These are phyloP conservation scores for Castor canadensis DNA, from an alignment of 2,113 vertebrate species.

Conservation along the genomic window DNA sequence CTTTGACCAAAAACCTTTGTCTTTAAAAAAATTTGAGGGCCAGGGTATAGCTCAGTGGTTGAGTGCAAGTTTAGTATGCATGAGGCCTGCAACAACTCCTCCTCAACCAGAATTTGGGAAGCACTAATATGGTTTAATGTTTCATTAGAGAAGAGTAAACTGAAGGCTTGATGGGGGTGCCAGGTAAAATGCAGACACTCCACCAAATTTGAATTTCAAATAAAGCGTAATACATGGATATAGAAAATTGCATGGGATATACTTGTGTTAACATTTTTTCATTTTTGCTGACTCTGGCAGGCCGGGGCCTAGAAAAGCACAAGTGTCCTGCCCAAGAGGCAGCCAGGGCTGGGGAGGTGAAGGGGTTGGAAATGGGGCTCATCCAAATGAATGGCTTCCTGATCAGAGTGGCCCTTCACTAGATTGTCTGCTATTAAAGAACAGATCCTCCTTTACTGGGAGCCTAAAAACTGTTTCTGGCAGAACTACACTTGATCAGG, in stretches of 20 bases:
- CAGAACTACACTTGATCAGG: not conserved
- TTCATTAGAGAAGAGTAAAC: not conserved
- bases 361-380: not conserved
- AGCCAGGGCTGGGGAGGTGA: too few relatives aligned
- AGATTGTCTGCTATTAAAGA: not conserved
- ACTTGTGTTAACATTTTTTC: not conserved
- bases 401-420: not conserved
- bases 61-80: not conserved
- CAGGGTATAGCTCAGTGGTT: not conserved
- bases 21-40: not conserved
- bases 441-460: not conserved
- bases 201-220: slow-evolving; percentile 40
- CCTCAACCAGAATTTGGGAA: not conserved
- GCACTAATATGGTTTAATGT: not conserved
- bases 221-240: not conserved
- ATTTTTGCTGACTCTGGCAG: not conserved
- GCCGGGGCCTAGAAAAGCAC: not conserved
- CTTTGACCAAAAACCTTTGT: not conserved
- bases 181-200: not conserved
- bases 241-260: not conserved
- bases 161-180: not conserved
- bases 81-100: too few relatives aligned
- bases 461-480: not conserved
- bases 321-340: not conserved
- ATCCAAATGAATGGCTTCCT: not conserved